Base-by-base conservation (phyloP, 1,140 invertebrate genomes). In the Spodoptera frugiperda region DNA sequence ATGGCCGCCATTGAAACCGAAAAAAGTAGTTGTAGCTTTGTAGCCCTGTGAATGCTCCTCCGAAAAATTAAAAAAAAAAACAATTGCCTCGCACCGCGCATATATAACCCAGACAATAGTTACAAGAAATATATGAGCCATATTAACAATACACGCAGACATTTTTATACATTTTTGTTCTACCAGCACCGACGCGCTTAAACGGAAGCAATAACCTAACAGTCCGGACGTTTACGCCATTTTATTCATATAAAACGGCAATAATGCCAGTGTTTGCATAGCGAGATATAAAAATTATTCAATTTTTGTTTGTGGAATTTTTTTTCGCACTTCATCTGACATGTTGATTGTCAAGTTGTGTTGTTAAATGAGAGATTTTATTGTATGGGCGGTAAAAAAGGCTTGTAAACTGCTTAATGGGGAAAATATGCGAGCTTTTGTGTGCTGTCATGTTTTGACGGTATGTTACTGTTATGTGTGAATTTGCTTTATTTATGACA, bases 81-180 rank as follows among this genome's bases (percentile, higher is more conserved):
- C 81, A 82, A 82, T 80, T 78, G 67, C 75, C 73, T 51, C 67
- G 63, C 33, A 10, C 63, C 54, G 46, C 57, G 30, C 76, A 75
- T 77, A 70, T 75, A 77, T 77, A 80, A 80, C 71, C 49, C 73
- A 81, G 74, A 80, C 77, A 80, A 82, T 80, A 80, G 78, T 80
- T 80, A 79, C 73, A 68, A 49, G 72, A 57, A 80, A 82, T 82
- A 77, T 80, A 82, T 78, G 77, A 77, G 61, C 33, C 59, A 67
- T 76, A 79, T 82, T 82, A 82, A 82, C 78, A 77, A 79, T 79
- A 76, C 67, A 78, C 54, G 53, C 70, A 33, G 67, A 68, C 77
- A 76, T 76, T 76, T 76, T 76, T 76, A 67, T 76, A 76, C 61
- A 55, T 76, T 76, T 76, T 55, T 67, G 73, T 76, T 76, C 49